Percentiles rank a stretch among this genome's conserved stretches.
Evolutionary conservation across 2,888 invertebrate genomes (phyloP).

Genomic region (Neocrepidodera transversa): DNA sequence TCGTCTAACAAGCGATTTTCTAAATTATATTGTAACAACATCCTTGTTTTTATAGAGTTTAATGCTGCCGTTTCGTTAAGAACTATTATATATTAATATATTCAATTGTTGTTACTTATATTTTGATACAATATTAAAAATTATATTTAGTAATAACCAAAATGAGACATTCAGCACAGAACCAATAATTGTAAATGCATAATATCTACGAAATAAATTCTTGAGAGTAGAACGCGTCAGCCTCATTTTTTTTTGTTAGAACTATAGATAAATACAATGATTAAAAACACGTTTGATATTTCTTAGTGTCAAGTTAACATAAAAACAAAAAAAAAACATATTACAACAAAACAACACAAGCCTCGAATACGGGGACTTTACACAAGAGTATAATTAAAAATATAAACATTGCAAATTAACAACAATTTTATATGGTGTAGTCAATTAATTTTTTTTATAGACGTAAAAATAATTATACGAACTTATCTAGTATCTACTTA

Average conservation of each 20-base stretch:
- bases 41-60: no score
- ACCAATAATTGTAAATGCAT: conserved; percentile 4
- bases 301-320: conserved; percentile 31
- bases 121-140: no score
- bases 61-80: no score
- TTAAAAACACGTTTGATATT: conserved; percentile 19
- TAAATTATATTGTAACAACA: no score
- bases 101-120: no score
- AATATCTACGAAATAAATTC: neutral
- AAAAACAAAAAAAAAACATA: conserved; percentile 43
- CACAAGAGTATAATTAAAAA: conserved; percentile 49
- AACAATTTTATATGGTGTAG: conserved; percentile 46
- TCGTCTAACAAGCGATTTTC: no score
- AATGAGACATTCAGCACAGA: neutral
- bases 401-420: conserved; percentile 52
- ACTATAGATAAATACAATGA: conserved; percentile 11
- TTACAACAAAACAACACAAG: conserved; percentile 50
- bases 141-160: neutral
- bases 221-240: conserved; percentile 13
- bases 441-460: conserved; percentile 2
- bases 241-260: conserved; percentile 21
- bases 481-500: no score
- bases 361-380: conserved; percentile 47
- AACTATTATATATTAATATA: no score
- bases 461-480: no score